These are phyloP conservation scores for Mohoua ochrocephala DNA, from an alignment of 2,113 vertebrate species.

Conservation along the genomic window DNA sequence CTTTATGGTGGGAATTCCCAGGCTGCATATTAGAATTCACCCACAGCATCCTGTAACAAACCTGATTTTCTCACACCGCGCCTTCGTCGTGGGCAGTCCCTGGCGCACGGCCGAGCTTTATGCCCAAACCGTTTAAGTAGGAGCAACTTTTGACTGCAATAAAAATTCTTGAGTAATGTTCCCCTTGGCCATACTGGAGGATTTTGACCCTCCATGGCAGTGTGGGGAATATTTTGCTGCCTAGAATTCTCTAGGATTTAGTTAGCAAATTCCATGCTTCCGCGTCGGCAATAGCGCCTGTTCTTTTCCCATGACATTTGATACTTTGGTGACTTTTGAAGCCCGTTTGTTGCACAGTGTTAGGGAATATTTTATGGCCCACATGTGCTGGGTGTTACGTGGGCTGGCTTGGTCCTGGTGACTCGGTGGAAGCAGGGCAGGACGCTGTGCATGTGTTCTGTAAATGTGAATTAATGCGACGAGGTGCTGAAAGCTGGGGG, in stretches of 20 bases:
- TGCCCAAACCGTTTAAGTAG: background rate
- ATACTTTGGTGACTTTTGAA: background rate
- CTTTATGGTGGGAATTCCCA: background rate
- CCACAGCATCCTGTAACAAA: background rate
- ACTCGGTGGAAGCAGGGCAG: background rate
- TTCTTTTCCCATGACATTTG: constrained; percentile 7
- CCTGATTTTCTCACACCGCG: background rate
- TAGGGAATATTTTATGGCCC: background rate
- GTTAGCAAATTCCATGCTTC: background rate
- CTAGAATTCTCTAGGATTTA: constrained; percentile 23
- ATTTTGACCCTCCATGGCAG: background rate
- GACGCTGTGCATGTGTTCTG: accelerated
- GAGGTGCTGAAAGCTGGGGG: background rate
- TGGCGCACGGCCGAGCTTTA: background rate
- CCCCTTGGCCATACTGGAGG: background rate
- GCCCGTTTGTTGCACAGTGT: background rate
- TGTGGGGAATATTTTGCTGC: background rate
- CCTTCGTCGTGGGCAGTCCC: accelerated
- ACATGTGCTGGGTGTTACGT: background rate
- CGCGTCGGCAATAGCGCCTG: accelerated
- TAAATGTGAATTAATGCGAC: background rate
- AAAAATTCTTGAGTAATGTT: background rate
- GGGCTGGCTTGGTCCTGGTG: background rate
- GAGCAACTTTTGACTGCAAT: background rate
- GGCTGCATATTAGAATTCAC: background rate